Percentiles rank a stretch among this genome's conserved stretches.
These are phyloP conservation scores for Triplophysa siluroides DNA, from an alignment of 2,113 vertebrate genomes.

Conservation along the genomic window DNA sequence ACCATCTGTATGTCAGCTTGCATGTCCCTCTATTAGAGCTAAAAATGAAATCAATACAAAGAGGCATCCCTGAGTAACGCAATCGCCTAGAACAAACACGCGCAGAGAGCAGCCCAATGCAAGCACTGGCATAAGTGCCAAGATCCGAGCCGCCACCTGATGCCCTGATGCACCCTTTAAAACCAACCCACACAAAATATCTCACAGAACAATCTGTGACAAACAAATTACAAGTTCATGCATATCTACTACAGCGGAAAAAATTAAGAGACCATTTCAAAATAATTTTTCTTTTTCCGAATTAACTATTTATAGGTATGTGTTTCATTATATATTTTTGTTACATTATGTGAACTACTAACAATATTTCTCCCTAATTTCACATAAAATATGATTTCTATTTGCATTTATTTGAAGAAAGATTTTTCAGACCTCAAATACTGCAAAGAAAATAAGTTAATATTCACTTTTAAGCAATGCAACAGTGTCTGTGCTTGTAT, in stretches of 20 bases:
- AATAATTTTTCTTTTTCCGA: too few relatives aligned
- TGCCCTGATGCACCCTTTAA: neutral
- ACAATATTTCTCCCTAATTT: too few relatives aligned
- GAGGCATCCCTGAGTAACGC: slow-evolving; percentile 36
- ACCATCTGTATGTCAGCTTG: slow-evolving; percentile 24
- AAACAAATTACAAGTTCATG: neutral
- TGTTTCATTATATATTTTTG: too few relatives aligned
- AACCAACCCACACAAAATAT: slow-evolving; percentile 17
- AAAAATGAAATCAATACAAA: slow-evolving; percentile 46
- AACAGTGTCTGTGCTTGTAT: too few relatives aligned
- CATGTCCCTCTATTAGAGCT: slow-evolving; percentile 37
- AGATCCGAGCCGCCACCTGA: slow-evolving; percentile 14
- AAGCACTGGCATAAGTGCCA: slow-evolving; percentile 31
- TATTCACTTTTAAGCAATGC: too few relatives aligned
- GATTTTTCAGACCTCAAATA: too few relatives aligned
- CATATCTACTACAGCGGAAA: neutral
- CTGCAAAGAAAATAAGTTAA: too few relatives aligned
- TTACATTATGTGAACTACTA: too few relatives aligned
- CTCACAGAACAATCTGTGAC: neutral
- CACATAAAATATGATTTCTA: too few relatives aligned
- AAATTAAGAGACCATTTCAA: too few relatives aligned
- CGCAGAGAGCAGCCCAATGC: slow-evolving; percentile 1
- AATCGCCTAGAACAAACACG: slow-evolving; percentile 23
- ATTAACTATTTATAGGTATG: too few relatives aligned
- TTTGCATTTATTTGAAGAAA: too few relatives aligned